Base-by-base conservation (phyloP, 1,140 invertebrate genomes). In the Idris sp. region DNA sequence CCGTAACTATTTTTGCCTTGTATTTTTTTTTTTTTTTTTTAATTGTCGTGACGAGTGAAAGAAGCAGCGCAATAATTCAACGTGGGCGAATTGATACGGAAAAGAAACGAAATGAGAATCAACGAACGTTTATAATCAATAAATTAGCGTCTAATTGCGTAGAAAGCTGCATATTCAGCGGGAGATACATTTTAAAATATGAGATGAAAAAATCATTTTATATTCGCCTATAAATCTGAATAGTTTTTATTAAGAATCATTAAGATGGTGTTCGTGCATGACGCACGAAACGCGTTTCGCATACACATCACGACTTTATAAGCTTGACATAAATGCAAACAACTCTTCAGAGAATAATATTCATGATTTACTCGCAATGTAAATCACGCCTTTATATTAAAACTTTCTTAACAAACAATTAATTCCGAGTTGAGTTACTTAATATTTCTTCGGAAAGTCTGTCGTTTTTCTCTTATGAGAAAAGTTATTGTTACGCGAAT, bases 291-390 rank as follows among this genome's bases (percentile, higher is more conserved):
- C 68, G 51, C 51, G 58, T 13, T 43, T 56, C 44, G 58, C 58
- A 72, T 64, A 72, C 35, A 35, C 46, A 54, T 41, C 36, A 41
- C 36, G 44, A 58, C 35, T 72, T 72, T 62, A 61, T 48, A 58
- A 72, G 51, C 68, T 72, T 72, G 68, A 72, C 59, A 54, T 58
- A 72, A 72, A 54, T 72, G 68, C 51, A 72, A 64, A 64, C 30
- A 41, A 72, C 58, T 22, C 51, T 65, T 72, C 35, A 25, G 51
- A 59, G 68, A 73, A 59, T 73, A 73, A 73, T 73, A 73, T 64
- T 58, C 68, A 64, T 73, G 59, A 73, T 73, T 73, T 73, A 73
- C 36, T 58, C 25, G 44, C 59, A 36, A 64, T 73, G 68, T 73
- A 64, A 73, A 73, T 73, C 59, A 64, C 51, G 53, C 53, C n/a